Evolutionary conservation across 2,888 invertebrate genomes (phyloP).

Genomic region (Galerucella nymphaeae): DNA sequence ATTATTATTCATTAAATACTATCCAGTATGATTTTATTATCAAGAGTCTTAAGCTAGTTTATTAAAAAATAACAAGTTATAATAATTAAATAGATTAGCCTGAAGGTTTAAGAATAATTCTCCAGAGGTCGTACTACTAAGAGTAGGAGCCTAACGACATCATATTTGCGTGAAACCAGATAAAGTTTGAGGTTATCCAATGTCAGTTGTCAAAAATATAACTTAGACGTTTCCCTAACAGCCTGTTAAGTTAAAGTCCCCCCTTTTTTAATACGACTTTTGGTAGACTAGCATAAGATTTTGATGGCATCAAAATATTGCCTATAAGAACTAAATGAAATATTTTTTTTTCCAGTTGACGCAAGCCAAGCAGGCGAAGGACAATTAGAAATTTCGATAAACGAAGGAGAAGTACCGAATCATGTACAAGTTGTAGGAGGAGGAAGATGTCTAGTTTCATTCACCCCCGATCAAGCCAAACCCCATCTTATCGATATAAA

Average conservation of each 20-base stretch:
- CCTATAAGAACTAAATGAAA: background rate
- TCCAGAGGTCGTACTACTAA: too few relatives aligned
- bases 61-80: background rate
- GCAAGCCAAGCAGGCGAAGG: slow-evolving; percentile 99
- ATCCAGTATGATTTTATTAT: background rate
- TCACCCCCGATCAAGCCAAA: slow-evolving; percentile 91
- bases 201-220: too few relatives aligned
- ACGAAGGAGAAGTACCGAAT: slow-evolving; percentile 98
- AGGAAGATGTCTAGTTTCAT: slow-evolving; percentile 92
- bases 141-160: too few relatives aligned
- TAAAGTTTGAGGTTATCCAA: too few relatives aligned
- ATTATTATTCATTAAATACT: background rate
- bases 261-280: too few relatives aligned
- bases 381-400: slow-evolving; percentile 98
- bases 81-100: too few relatives aligned
- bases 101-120: too few relatives aligned
- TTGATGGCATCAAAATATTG: slow-evolving; percentile 4
- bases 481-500: slow-evolving; percentile 95
- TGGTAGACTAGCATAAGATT: background rate
- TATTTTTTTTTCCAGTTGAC: slow-evolving; percentile 78
- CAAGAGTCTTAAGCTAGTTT: background rate
- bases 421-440: slow-evolving; percentile 97
- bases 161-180: too few relatives aligned
- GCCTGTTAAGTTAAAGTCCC: too few relatives aligned
- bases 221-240: too few relatives aligned